Conservation (phyloP, 2,888 invertebrate genomes). For the Macaria liturata region DNA sequence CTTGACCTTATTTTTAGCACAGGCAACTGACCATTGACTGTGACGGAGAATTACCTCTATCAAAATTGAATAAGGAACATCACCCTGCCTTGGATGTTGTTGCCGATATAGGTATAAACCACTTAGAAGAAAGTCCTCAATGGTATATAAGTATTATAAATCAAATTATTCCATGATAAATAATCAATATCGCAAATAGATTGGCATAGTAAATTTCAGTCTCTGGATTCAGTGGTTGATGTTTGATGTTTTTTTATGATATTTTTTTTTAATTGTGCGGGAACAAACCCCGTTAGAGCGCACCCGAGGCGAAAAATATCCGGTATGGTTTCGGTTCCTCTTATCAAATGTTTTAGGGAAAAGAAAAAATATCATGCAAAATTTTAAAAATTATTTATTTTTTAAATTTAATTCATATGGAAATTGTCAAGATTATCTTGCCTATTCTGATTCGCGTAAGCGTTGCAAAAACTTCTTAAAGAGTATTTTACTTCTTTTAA, state of each 20-base stretch:
- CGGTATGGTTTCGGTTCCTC: conserved; percentile 3
- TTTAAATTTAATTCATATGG: not conserved
- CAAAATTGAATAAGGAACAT: not conserved
- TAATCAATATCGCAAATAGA: not conserved
- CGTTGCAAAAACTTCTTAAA: not conserved
- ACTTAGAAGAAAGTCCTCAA: not conserved
- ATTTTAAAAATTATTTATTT: no score
- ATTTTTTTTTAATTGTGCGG: not conserved
- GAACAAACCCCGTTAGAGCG: not conserved
- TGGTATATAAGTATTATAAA: not conserved
- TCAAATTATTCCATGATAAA: not conserved
- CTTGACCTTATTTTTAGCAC: not conserved
- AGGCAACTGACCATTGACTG: not conserved
- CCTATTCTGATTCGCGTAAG: not conserved
- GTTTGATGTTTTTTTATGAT: not conserved
- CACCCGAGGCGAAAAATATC: not conserved
- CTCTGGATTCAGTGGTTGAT: not conserved
- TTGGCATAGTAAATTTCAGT: not conserved
- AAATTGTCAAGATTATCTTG: not conserved
- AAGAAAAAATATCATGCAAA: not conserved
- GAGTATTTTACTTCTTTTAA: no score
- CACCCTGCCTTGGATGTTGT: not conserved
- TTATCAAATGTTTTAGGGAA: conserved; percentile 3
- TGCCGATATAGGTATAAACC: not conserved
- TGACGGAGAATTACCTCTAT: not conserved